A percentile compares a stretch with the other conserved stretches of the same genome.
Conservation (phyloP, 1,140 invertebrate genomes). For the Zaprionus kolodkinae region DNA sequence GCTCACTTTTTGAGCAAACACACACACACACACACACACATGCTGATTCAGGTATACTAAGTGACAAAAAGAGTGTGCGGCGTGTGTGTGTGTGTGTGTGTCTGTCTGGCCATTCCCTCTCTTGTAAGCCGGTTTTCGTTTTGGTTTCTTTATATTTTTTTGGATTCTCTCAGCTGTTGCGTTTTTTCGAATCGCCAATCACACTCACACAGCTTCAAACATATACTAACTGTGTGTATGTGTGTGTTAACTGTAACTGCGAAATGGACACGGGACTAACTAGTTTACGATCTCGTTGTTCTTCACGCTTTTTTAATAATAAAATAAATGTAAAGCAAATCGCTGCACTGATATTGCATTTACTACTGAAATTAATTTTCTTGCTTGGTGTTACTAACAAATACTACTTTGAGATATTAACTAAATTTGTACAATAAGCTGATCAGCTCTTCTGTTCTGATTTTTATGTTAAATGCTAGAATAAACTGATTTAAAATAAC, state of each 20-base stretch:
- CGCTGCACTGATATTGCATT: background rate
- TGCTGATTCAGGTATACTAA: background rate
- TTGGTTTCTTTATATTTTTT: conserved; percentile 20
- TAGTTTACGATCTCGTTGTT: conserved; percentile 6
- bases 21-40: conserved; percentile 28
- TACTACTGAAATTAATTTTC: background rate
- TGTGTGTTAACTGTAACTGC: conserved; percentile 31
- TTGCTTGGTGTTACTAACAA: background rate
- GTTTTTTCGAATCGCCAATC: conserved; percentile 17
- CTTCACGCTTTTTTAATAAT: background rate
- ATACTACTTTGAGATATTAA: no score
- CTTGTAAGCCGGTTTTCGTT: conserved; percentile 67
- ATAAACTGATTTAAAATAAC: no score
- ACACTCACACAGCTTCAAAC: conserved; percentile 17
- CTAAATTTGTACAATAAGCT: no score
- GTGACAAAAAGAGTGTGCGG: background rate
- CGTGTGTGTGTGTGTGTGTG: background rate
- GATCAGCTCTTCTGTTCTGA: no score
- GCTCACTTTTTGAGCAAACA: conserved; percentile 7
- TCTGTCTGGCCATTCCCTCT: conserved; percentile 49
- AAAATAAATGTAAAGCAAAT: background rate
- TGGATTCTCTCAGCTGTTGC: conserved; percentile 21
- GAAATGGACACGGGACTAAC: conserved; percentile 4
- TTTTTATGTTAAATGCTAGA: no score
- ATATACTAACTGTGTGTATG: background rate